Base-by-base conservation (phyloP, 2,888 invertebrate genomes). In the Galeruca laticollis region DNA sequence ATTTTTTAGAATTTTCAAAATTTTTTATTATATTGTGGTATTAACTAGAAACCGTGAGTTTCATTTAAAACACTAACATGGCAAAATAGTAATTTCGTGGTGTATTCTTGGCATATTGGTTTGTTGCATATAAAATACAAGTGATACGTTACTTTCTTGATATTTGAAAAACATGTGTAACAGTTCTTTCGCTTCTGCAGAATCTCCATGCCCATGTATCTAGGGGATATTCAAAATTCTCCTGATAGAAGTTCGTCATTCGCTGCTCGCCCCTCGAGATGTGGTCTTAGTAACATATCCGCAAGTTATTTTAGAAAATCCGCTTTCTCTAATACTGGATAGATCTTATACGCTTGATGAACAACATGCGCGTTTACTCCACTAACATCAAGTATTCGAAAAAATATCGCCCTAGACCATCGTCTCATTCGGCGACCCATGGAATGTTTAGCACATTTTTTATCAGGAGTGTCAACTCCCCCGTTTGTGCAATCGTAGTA, bases 401-500 rank as follows among this genome's bases (percentile, higher is more conserved):
- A 67, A 60, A 66, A 66, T 35, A 66, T 35, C 9, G n/a, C 61
- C 54, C 31, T 51, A 56, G 61, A 59, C 65, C 69, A 69, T 62
- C 67, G 60, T 33, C 56, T 15, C 6, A 47, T 67, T 20, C 51
- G 37, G 11, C 63, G 62, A 35, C 59, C 59, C 31, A 49, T 63
- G 6, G 59, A 57, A 47, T 63, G 26, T 31, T 63, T 68, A 9
- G 63, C 63, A 59, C 68, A 71, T 62, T 68, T 71, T 43, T 68
- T 62, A 62, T 68, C 67, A 10, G 63, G 21, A 18, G 57, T 56
- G 56, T 71, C 71, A 10, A 71, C 47, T n/a, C 59, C 72, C n/a
- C 72, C 69, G 15, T 70, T 70, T 10, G 70, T 73, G 35, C 11
- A 47, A 63, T 70, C 71, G 51, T 73, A 73, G 21, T 60, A 71